A percentile compares a stretch with the other conserved stretches of the same genome.
phyloP scores from a whole-genome alignment of 2,113 vertebrate species.

The Pseudolaguvia tuberculata region DNA sequence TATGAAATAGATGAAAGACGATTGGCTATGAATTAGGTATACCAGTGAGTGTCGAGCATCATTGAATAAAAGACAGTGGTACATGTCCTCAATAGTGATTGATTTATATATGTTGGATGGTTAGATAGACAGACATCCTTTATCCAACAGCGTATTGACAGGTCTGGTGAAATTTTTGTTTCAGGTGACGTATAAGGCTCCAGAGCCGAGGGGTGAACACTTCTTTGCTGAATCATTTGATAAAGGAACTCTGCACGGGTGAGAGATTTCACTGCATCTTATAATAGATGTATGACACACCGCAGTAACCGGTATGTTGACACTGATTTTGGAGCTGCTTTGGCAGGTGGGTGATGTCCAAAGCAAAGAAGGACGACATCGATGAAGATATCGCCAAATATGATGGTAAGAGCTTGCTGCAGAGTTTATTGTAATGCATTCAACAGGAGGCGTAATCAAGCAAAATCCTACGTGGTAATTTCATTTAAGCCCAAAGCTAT shows the following conservation, averaged over 20 bases:
- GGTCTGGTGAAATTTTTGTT: slow-evolving; percentile 3
- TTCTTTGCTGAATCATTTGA: slow-evolving; percentile 91
- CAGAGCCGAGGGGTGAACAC: slow-evolving; percentile 88
- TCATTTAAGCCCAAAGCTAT: no score
- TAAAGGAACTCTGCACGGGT: slow-evolving; percentile 89
- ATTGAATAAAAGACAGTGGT: no score
- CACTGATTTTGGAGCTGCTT: not conserved
- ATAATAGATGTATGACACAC: not conserved
- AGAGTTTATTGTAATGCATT: not conserved
- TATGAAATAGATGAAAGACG: no score
- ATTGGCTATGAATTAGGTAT: no score
- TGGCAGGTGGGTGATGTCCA: slow-evolving; percentile 88
- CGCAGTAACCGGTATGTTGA: not conserved
- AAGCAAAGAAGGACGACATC: slow-evolving; percentile 90
- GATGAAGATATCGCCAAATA: slow-evolving; percentile 98
- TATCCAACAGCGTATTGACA: no score
- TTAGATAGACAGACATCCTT: no score
- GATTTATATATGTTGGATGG: no score
- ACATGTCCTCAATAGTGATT: no score
- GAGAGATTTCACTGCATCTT: slow-evolving; percentile 45
- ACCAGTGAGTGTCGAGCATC: no score
- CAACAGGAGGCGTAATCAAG: no score
- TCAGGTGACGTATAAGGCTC: slow-evolving; percentile 90
- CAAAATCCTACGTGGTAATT: no score
- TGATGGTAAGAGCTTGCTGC: slow-evolving; percentile 73